Conservation (phyloP, 1,140 invertebrate genomes). For the Streblospio benedicti region DNA sequence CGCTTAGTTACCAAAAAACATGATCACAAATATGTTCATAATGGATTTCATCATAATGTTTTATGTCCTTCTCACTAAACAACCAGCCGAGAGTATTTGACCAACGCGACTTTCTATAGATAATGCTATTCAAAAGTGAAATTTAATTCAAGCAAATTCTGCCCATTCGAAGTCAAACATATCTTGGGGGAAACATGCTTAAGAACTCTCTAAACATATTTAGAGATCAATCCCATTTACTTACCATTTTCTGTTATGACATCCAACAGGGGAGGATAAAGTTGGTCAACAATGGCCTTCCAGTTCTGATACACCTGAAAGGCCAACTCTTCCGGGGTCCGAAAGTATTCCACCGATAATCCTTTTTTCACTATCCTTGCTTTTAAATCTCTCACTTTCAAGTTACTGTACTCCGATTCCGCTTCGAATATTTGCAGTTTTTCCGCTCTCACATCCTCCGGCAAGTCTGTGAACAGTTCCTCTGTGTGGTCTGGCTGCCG, state of each 20-base stretch:
- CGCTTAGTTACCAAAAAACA: too few relatives aligned
- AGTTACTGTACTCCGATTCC: conserved; percentile 32
- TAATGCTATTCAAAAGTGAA: too few relatives aligned
- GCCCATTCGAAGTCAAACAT: too few relatives aligned
- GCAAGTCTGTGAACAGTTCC: conserved; percentile 26
- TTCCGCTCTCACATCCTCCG: conserved; percentile 20
- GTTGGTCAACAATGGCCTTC: conserved; percentile 32
- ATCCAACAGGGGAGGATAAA: conserved; percentile 30
- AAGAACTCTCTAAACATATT: too few relatives aligned
- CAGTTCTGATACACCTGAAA: conserved; percentile 37
- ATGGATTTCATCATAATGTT: too few relatives aligned
- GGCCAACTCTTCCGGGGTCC: conserved; percentile 33
- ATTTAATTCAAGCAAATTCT: too few relatives aligned
- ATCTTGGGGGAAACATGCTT: too few relatives aligned
- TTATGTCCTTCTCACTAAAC: too few relatives aligned
- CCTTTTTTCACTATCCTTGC: conserved; percentile 42
- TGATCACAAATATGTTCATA: too few relatives aligned
- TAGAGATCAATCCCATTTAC: not conserved
- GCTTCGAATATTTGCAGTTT: conserved; percentile 18
- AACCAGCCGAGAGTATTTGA: too few relatives aligned
- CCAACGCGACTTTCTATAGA: too few relatives aligned
- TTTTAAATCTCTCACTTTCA: conserved; percentile 36
- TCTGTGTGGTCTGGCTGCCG: conserved; percentile 40
- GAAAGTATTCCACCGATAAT: conserved; percentile 39
- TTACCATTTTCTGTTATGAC: not conserved